Conservation (phyloP, 2,797 vertebrate genomes). For the Mycteria americana region DNA sequence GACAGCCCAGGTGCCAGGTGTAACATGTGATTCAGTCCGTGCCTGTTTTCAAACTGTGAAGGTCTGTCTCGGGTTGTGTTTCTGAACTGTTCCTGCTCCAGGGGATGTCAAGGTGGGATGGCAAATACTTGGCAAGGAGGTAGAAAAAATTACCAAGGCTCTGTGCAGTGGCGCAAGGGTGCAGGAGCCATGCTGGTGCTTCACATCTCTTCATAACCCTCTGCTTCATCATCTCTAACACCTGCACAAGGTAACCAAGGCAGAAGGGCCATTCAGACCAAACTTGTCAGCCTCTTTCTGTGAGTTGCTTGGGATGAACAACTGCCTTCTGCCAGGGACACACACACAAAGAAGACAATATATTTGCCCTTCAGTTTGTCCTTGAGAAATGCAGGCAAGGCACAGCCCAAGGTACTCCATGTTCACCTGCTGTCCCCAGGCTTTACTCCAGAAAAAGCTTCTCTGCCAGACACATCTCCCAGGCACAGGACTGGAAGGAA, state of each 20-base stretch:
- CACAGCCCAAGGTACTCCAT: neutral
- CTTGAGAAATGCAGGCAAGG: neutral
- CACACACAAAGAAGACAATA: neutral
- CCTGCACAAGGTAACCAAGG: neutral
- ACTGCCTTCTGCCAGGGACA: fast-evolving
- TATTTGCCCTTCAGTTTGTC: neutral
- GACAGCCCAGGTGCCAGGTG: neutral
- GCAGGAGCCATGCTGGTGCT: neutral
- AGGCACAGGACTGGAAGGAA: neutral
- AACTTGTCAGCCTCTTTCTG: neutral
- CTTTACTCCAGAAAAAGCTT: neutral
- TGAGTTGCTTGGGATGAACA: neutral
- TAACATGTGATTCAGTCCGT: neutral
- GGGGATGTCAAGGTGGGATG: neutral
- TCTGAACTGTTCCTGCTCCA: neutral
- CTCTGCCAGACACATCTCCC: neutral
- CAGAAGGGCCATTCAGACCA: neutral
- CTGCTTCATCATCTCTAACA: neutral
- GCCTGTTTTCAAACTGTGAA: neutral
- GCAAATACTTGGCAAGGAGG: neutral
- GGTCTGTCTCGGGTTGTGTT: neutral
- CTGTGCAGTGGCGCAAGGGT: neutral
- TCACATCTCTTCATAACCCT: neutral
- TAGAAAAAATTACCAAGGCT: neutral
- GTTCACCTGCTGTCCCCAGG: neutral